Evolutionary conservation across 2,888 invertebrate genomes (phyloP), one percentile per base, ranked within the genome.

Genomic region (Odiellus spinosus): DNA sequence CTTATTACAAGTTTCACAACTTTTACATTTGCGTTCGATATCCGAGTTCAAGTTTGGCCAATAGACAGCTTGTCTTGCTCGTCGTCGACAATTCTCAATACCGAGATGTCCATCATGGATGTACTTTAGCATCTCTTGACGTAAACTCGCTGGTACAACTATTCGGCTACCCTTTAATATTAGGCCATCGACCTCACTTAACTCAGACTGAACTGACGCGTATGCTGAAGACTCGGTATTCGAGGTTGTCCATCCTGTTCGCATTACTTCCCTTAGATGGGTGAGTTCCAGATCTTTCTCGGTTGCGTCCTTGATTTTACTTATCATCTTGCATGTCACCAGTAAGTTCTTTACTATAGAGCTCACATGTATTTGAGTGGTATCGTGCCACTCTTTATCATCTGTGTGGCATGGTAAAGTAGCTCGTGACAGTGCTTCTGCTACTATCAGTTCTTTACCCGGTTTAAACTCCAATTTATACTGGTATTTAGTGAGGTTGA

Each of bases 351-450:
- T 26, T 8, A 8, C 26, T 26, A 26, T 26, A 4, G 26, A 26
- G 26, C 26, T 26, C 8, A 26, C 26, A 8, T 26, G 26, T 26
- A 26, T 8, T 26, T 26, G 26, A 8, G 26, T 26, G 4, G 26
- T 8, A 26, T 26, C 26, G 8, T 26, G 26, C 26, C 26, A 26
- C 26, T 26, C 26, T 8, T 8, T 4, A 26, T 26, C 26, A 11
- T 12, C 35, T 10, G 42, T 19, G n/a, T 34, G n/a, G 26, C 15
- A n/a, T 12, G 20, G 36, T 15, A 42, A 20, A 8, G 48, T 40
- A 3, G 55, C 50, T 39, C 53, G 42, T 6, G 50, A 54, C 12
- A 57, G 47, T 8, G 50, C 48, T 42, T 57, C 53, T n/a, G 56
- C 56, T 10, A 57, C 39, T 36, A 44, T 40, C 45, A 58, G 47